Base-by-base conservation (phyloP, 2,888 invertebrate genomes). In the Conops quadrifasciatus region DNA sequence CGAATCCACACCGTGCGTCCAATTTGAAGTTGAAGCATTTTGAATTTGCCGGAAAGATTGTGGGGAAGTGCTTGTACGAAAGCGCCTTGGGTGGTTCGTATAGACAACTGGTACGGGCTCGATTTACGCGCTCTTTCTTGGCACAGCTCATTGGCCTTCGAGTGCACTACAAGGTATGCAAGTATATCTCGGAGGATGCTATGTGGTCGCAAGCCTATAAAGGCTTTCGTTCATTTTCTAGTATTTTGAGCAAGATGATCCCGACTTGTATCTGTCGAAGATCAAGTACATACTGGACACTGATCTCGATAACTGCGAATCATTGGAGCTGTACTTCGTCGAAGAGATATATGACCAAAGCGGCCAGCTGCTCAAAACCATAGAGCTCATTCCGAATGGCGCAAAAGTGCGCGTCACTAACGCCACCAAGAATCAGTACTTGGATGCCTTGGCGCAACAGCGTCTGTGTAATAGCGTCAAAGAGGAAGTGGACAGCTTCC, bases 181-280 rank as follows among this genome's bases (percentile, higher is more conserved):
- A 43, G 36, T 43, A 9, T 24, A 21, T 21, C 5, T 58, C 5
- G n/a, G 58, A 45, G 7, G 2, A 9, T 63, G 45, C 21, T 43
- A 45, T 0, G 30, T 5, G 4, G 30, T 53, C 51, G 49, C 5
- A 28, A 21, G 49, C 5, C 5, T 45, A 13, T 36, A 30, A 21
- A 16, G 21, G n/a, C 13, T 13, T 67, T 67, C 24, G 4, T 47
- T 59, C 4, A 45, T 24, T 60, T 15, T 83, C 24, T 24, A 95
- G 93, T 95, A 97, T 85, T 97, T 97, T 86, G 96, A 97, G 83
- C 95, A 96, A 86, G 97, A 97, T 83, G 97, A 97, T 87, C 96
- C 97, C 0, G 96, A 96, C 86, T 87, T 97, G 72, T 97, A 95
- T 87, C 87, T 95, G 74, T 92, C 93, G n/a, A 97, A 97, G 88